phyloP scores from a whole-genome alignment of 2,888 invertebrate genomes.

The Kuschelorhynchus macadamiae region DNA sequence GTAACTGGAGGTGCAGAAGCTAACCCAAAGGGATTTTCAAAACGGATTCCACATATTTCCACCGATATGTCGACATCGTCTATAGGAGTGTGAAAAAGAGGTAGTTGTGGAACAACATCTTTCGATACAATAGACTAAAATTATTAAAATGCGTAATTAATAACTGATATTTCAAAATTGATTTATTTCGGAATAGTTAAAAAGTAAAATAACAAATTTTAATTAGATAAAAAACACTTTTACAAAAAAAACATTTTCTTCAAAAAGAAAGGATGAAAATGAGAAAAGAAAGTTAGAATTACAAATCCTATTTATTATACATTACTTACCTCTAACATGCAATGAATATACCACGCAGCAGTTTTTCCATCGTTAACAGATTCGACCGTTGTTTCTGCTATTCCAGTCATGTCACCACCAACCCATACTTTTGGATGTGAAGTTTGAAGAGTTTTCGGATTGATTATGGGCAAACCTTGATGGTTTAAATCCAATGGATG shows the following conservation, averaged over 20 bases:
- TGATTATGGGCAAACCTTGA: conserved; percentile 86
- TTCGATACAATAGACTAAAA: conserved; percentile 64
- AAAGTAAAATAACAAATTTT: no score
- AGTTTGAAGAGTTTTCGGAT: conserved; percentile 84
- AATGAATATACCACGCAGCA: conserved; percentile 96
- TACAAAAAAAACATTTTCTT: not conserved
- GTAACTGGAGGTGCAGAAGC: conserved; percentile 98
- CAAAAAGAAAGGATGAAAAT: no score
- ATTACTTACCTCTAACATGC: conserved; percentile 72
- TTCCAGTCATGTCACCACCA: conserved; percentile 95
- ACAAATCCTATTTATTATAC: no score
- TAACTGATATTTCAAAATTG: no score
- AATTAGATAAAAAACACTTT: not conserved
- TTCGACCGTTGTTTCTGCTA: conserved; percentile 97
- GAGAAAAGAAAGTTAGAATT: no score
- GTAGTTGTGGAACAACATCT: conserved; percentile 84
- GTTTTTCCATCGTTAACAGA: conserved; percentile 99
- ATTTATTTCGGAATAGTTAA: no score
- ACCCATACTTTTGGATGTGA: conserved; percentile 87
- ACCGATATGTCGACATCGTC: conserved; percentile 95
- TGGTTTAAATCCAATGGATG: conserved; percentile 82
- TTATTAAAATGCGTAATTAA: no score
- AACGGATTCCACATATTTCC: conserved; percentile 92
- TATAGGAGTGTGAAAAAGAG: conserved; percentile 92
- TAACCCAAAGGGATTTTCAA: conserved; percentile 96